Evolutionary conservation across 1,140 invertebrate species (phyloP).

Genomic region (Lasioglossum albipes): DNA sequence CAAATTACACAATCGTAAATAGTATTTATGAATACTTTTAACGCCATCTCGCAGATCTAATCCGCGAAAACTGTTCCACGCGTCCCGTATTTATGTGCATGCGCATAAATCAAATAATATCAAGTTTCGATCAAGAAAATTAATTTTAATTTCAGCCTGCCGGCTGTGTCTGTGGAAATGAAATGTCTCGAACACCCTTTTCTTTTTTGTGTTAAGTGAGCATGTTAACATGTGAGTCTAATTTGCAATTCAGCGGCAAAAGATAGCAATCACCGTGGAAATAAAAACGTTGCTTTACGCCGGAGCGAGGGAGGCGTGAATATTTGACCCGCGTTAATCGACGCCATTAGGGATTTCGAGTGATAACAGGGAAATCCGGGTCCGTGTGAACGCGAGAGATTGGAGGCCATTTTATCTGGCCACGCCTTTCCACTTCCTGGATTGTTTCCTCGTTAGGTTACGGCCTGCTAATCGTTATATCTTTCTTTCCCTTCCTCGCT

Average conservation of each 20-base stretch:
- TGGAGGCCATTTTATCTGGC: conserved; percentile 48
- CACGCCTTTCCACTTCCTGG: conserved; percentile 51
- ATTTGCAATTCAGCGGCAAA: background rate
- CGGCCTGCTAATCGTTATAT: conserved; percentile 55
- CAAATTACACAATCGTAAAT: too few species aligned
- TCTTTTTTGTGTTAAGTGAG: too few species aligned
- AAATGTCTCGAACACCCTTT: too few species aligned
- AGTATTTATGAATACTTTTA: background rate
- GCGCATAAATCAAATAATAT: background rate
- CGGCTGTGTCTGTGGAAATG: too few species aligned
- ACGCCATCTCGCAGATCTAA: background rate
- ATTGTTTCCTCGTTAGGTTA: conserved; percentile 56
- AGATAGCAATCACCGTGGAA: background rate
- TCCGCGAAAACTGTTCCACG: background rate
- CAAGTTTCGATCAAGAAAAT: too few species aligned
- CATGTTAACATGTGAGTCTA: too few species aligned
- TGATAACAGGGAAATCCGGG: background rate
- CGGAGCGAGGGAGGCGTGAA: too few species aligned
- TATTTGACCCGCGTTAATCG: conserved; percentile 15
- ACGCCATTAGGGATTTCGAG: conserved; percentile 29
- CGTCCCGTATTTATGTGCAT: background rate
- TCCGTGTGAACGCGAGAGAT: conserved; percentile 32
- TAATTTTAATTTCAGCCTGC: too few species aligned
- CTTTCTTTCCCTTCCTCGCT: conserved; percentile 19
- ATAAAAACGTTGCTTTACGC: too few species aligned